phyloP scores from a whole-genome alignment of 1,140 invertebrate genomes.

The Oryzaephilus surinamensis region DNA sequence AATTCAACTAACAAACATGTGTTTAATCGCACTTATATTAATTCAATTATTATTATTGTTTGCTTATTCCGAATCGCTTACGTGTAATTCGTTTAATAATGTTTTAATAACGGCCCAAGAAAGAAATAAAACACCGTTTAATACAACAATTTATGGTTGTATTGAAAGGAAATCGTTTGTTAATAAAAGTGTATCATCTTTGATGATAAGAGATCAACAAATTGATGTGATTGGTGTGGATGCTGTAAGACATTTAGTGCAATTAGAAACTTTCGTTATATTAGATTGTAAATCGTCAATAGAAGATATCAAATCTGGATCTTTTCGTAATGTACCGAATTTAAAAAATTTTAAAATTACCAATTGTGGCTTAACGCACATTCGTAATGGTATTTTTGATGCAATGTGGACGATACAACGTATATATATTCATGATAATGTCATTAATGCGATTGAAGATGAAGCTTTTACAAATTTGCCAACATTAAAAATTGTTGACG shows the following conservation, averaged over 20 bases:
- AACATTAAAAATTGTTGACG: neutral
- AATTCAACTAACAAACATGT: too few species aligned
- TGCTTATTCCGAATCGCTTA: too few species aligned
- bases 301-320: neutral
- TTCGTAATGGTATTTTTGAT: neutral
- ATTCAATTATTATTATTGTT: too few species aligned
- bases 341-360: slow-evolving; percentile 1
- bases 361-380: neutral
- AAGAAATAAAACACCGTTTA: neutral
- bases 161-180: neutral
- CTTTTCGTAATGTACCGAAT: slow-evolving; percentile 1
- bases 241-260: slow-evolving; percentile 8
- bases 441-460: slow-evolving; percentile 2
- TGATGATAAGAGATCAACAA: slow-evolving; percentile 3
- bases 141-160: neutral
- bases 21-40: too few species aligned
- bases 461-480: neutral
- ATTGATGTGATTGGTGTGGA: slow-evolving; percentile 8
- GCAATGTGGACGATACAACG: neutral
- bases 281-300: slow-evolving; percentile 3
- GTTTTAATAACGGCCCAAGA: neutral
- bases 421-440: slow-evolving; percentile 1
- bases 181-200: neutral
- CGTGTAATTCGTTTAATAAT: neutral
- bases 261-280: slow-evolving; percentile 5